A percentile compares a stretch with the other conserved stretches of the same genome.
Evolutionary conservation across 2,113 vertebrate species (phyloP).

Genomic region (Channa argus): DNA sequence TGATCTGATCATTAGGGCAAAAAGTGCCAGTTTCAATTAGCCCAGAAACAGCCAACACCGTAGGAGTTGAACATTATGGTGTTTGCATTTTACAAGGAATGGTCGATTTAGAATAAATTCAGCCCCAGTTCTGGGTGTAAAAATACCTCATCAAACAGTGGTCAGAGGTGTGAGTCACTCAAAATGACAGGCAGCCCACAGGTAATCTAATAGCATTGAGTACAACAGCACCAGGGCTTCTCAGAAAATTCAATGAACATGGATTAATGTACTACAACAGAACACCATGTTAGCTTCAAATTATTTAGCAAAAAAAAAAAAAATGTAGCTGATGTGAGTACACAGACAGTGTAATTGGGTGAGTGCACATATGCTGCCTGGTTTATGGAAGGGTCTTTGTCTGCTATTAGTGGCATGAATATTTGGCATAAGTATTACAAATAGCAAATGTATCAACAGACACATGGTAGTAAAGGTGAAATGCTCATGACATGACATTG

Average conservation of each 20-base stretch:
- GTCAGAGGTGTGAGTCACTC: conserved; percentile 42
- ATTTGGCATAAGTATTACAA: conserved; percentile 36
- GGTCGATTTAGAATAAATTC: background rate
- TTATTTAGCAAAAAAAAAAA: background rate
- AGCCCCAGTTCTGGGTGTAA: conserved; percentile 19
- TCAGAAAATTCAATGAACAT: conserved; percentile 26
- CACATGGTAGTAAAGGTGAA: background rate
- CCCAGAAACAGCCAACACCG: background rate
- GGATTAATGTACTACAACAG: conserved; percentile 13
- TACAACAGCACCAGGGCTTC: conserved; percentile 7
- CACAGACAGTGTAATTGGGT: background rate
- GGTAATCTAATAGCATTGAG: conserved; percentile 38
- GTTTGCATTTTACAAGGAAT: background rate
- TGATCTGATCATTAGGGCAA: conserved; percentile 2
- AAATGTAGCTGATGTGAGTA: background rate
- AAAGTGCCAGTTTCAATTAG: background rate
- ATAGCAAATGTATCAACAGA: conserved; percentile 20
- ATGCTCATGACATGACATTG: background rate
- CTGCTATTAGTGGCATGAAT: conserved; percentile 19
- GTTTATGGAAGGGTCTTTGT: conserved; percentile 23
- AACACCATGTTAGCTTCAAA: background rate
- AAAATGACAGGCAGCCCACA: conserved; percentile 23
- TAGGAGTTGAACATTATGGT: no score
- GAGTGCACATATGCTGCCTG: background rate
- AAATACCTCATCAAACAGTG: conserved; percentile 8